Evolutionary conservation across 2,888 invertebrate species (phyloP).

Genomic region (Boloria selene): DNA sequence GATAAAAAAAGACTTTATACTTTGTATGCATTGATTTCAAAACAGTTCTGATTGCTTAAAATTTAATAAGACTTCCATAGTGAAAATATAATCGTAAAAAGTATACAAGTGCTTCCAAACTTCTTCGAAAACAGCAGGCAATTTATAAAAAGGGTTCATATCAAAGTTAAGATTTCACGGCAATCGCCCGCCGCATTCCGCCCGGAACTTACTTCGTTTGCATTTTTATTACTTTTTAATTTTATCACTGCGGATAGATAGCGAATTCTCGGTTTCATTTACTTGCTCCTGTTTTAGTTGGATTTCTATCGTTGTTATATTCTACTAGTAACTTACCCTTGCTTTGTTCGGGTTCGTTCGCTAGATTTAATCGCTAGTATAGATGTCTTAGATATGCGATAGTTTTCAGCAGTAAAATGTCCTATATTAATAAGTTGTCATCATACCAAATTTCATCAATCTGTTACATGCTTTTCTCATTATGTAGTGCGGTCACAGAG

Average conservation of each 20-base stretch:
- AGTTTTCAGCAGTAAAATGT: too few species aligned
- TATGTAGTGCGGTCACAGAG: too few species aligned
- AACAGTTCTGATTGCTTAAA: background rate
- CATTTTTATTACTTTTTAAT: conserved; percentile 66
- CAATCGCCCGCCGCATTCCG: conserved; percentile 45
- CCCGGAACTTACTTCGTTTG: conserved; percentile 55
- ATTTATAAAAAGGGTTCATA: conserved; percentile 47
- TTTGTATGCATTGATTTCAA: too few species aligned
- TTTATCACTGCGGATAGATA: conserved; percentile 48
- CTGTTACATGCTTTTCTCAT: too few species aligned
- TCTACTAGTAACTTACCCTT: too few species aligned
- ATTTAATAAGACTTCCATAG: background rate
- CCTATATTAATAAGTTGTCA: too few species aligned
- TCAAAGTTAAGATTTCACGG: conserved; percentile 49
- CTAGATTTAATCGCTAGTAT: too few species aligned
- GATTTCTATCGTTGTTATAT: conserved; percentile 17
- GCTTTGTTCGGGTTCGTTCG: too few species aligned
- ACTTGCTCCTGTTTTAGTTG: conserved; percentile 23
- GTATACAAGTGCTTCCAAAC: conserved; percentile 2
- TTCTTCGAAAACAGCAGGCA: conserved; percentile 18
- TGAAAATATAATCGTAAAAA: background rate
- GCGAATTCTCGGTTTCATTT: conserved; percentile 27
- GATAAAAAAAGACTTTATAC: too few species aligned
- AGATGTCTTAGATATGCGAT: too few species aligned
- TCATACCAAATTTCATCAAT: too few species aligned